Percentiles rank a stretch among this genome's conserved stretches.
phyloP scores from a whole-genome alignment of 23 tunicate genomes.

The Trididemnum clinides region DNA sequence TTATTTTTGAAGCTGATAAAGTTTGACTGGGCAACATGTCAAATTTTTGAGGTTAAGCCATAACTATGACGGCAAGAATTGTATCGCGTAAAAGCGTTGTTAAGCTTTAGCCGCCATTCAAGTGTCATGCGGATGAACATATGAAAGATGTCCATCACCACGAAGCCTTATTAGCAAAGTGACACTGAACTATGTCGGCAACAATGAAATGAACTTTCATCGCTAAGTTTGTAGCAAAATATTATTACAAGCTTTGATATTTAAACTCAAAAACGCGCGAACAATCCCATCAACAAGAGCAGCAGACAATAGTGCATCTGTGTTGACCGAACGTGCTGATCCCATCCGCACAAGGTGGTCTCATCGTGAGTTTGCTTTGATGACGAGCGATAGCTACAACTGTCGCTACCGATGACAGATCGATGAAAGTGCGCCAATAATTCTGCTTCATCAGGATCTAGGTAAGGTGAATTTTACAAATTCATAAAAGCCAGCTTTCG shows the following conservation, averaged over 20 bases:
- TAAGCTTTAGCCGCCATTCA: neutral
- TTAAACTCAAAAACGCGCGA: too few species aligned
- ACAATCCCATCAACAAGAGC: neutral
- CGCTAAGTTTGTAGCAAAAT: neutral
- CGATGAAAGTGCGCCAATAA: neutral
- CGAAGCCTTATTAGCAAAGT: neutral
- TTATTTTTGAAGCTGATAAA: too few species aligned
- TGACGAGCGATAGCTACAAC: too few species aligned
- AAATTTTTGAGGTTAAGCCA: too few species aligned
- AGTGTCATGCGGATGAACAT: neutral
- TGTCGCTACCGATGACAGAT: neutral
- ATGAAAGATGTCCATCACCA: neutral
- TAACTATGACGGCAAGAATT: neutral
- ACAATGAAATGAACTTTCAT: neutral
- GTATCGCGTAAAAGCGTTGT: neutral
- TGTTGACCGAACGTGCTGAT: neutral
- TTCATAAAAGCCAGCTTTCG: too few species aligned
- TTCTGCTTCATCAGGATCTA: neutral
- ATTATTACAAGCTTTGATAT: neutral
- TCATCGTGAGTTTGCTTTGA: too few species aligned
- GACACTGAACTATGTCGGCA: neutral
- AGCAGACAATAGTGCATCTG: neutral
- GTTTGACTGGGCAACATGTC: too few species aligned
- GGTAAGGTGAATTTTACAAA: too few species aligned
- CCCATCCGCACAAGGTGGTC: neutral